Evolutionary conservation across 1,140 invertebrate species (phyloP), one percentile per base, ranked within the genome.

Genomic region (Drosophila ogumai): DNA sequence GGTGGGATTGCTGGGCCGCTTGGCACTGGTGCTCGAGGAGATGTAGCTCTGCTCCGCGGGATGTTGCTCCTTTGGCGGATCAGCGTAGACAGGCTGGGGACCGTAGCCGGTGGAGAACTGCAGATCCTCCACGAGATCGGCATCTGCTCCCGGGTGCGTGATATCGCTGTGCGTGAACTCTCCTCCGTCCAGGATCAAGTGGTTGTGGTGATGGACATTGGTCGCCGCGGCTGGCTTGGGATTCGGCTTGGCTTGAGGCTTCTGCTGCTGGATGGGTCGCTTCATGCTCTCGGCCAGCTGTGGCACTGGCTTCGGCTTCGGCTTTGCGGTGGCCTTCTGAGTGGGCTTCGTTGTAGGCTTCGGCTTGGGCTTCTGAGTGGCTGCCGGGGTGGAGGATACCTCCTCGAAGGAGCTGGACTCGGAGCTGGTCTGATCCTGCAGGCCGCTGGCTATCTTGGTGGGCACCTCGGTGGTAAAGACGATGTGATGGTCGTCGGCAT

Each of bases 131-230:
- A 92, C 81, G 1, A 92, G 60, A 73, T 90, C 91, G n/a, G 92
- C 74, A 69, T 93, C 92, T 2, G 91, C 92, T 10, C 87, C 90
- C 1, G 92, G 91, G 69, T 93, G 92, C 0, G 92, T 92, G 2
- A 93, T 93, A 12, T 91, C 92, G 69, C 92, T 93, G 60, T 93
- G 92, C 1, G 84, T 92, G 22, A 92, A 93, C 54, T 91, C 91
- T 6, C 74, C 84, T 6, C 74, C 81, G 31, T 92, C 86, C 5
- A 91, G 31, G 12, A 86, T 67, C 1, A 82, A 38, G 34, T 90
- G 79, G 67, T 91, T 84, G 59, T 91, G 75, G 47, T 92, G 85
- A 36, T 91, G 86, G 15, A 65, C 32, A 49, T 80, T 81, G 1
- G 58, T 6, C 0, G 56, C 41, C 34, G 75, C 47, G 0, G 47